Percentiles rank a stretch among this genome's conserved stretches.
Conservation (phyloP, 2,113 vertebrate genomes). For the Eretmochelys imbricata region DNA sequence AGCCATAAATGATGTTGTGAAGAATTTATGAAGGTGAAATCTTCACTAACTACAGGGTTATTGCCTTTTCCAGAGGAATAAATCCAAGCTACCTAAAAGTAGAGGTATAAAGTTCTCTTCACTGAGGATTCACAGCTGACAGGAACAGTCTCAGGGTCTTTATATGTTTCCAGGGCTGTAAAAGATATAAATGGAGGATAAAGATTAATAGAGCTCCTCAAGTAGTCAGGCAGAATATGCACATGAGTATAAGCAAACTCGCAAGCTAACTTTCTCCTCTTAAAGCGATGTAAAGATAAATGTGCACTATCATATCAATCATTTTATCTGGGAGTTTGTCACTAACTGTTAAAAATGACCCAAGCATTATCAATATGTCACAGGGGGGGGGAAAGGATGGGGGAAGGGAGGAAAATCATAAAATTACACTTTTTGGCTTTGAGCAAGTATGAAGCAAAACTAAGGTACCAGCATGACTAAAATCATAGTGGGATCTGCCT, state of each 20-base stretch:
- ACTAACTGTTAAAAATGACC: background rate
- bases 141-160: constrained; percentile 31
- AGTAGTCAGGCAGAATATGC: background rate
- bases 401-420: background rate
- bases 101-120: constrained; percentile 55
- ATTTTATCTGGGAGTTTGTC: constrained; percentile 6
- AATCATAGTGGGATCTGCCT: background rate
- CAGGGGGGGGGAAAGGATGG: background rate
- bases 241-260: background rate
- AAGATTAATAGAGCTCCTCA: constrained; percentile 56
- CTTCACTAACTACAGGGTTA: constrained; percentile 69
- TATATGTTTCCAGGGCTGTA: constrained; percentile 46
- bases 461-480: background rate
- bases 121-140: constrained; percentile 42
- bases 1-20: constrained; percentile 52
- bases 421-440: background rate
- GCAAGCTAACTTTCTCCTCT: background rate
- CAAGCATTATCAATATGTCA: background rate
- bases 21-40: constrained; percentile 70
- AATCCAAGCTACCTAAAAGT: constrained; percentile 61
- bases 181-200: constrained; percentile 36
- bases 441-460: background rate
- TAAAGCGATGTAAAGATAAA: background rate
- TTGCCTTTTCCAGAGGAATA: constrained; percentile 71
- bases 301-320: background rate